A percentile compares a stretch with the other conserved stretches of the same genome.
Evolutionary conservation across 2,888 invertebrate species (phyloP).

Genomic region (Aethes cnicana): DNA sequence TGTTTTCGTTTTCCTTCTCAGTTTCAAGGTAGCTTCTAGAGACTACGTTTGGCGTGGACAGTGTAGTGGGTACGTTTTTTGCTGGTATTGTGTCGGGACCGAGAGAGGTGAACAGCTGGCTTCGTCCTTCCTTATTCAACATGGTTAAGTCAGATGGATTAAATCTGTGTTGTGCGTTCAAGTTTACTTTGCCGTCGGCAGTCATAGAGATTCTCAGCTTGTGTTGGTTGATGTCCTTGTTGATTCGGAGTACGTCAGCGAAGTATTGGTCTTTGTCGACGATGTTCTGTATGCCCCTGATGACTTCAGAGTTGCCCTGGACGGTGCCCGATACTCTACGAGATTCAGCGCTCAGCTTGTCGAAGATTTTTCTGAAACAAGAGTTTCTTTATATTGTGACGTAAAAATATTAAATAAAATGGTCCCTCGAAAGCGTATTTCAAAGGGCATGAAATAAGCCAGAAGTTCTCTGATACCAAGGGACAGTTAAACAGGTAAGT

Average conservation of each 20-base stretch:
- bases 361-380: constrained; percentile 80
- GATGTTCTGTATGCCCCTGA: constrained; percentile 76
- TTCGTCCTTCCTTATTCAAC: constrained; percentile 56
- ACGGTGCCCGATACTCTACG: constrained; percentile 70
- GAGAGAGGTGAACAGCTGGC: constrained; percentile 58
- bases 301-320: constrained; percentile 80
- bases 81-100: constrained; percentile 54
- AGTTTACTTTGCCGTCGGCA: constrained; percentile 67
- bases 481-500: too few relatives aligned
- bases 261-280: constrained; percentile 81
- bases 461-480: too few relatives aligned
- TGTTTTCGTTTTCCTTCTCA: constrained; percentile 49
- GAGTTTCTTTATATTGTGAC: not conserved
- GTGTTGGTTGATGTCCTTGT: constrained; percentile 78
- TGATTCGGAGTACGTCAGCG: constrained; percentile 75
- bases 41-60: constrained; percentile 46
- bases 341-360: constrained; percentile 81
- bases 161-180: constrained; percentile 70
- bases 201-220: constrained; percentile 75
- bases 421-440: too few relatives aligned
- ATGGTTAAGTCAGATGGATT: constrained; percentile 62
- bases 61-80: constrained; percentile 57
- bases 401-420: too few relatives aligned
- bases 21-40: constrained; percentile 45
- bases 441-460: too few relatives aligned